These are phyloP conservation scores for Prosopocoilus inquinatus DNA, from an alignment of 2,888 invertebrate genomes.

Conservation along the genomic window DNA sequence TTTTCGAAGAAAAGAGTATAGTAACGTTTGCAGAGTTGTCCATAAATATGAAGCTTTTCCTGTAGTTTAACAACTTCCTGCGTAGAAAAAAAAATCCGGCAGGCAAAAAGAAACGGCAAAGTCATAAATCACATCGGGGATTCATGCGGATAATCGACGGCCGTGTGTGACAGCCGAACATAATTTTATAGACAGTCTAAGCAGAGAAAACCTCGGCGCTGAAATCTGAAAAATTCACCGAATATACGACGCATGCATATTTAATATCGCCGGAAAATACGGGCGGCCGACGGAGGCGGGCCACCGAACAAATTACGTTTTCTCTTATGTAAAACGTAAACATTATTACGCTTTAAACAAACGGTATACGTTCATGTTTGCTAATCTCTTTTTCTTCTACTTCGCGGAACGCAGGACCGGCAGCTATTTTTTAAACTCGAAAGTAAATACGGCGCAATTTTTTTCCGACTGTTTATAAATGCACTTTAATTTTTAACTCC, in stretches of 20 bases:
- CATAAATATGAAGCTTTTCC: slow-evolving; percentile 2
- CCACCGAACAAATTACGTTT: not conserved
- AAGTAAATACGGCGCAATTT: too few relatives aligned
- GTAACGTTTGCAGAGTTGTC: not conserved
- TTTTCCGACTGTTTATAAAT: too few relatives aligned
- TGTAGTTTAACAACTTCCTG: not conserved
- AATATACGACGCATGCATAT: slow-evolving; percentile 11
- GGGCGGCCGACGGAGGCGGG: not conserved
- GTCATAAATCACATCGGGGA: not conserved
- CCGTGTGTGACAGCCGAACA: slow-evolving; percentile 6
- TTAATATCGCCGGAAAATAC: slow-evolving; percentile 6
- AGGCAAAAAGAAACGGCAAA: not conserved
- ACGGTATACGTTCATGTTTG: too few relatives aligned
- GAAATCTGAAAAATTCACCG: slow-evolving; percentile 17
- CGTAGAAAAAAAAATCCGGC: slow-evolving; percentile 6
- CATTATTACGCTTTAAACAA: too few relatives aligned
- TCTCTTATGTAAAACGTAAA: too few relatives aligned
- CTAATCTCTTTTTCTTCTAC: too few relatives aligned
- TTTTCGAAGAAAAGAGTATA: too few relatives aligned
- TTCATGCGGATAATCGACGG: slow-evolving; percentile 4
- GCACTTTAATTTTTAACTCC: too few relatives aligned
- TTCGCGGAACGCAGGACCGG: too few relatives aligned
- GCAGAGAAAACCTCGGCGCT: slow-evolving; percentile 10
- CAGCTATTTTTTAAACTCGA: too few relatives aligned
- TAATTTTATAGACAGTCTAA: slow-evolving; percentile 12